A percentile compares a stretch with the other conserved stretches of the same genome.
Evolutionary conservation across 2,797 vertebrate species (phyloP).

Genomic region (Rallus crepitans): DNA sequence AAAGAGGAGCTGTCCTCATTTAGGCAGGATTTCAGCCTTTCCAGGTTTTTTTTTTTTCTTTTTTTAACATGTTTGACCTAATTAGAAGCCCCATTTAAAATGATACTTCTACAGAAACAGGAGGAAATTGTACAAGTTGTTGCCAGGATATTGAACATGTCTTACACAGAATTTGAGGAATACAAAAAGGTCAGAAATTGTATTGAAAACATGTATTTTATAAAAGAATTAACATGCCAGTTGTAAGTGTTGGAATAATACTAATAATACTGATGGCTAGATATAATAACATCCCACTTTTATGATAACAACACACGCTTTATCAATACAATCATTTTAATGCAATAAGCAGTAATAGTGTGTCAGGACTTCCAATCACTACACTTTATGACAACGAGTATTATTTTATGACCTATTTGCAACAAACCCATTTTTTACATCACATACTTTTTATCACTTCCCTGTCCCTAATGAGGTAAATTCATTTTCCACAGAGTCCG

Average conservation of each 20-base stretch:
- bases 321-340: neutral
- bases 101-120: neutral
- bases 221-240: neutral
- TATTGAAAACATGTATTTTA: neutral
- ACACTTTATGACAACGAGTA: neutral
- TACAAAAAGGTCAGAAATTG: neutral
- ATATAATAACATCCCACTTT: neutral
- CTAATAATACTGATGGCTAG: neutral
- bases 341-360: neutral
- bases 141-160: neutral
- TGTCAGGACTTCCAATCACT: neutral
- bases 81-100: conserved; percentile 48
- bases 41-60: neutral
- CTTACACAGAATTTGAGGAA: neutral
- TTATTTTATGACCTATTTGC: neutral
- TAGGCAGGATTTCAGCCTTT: conserved; percentile 34
- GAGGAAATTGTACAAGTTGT: neutral
- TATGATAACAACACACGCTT: neutral
- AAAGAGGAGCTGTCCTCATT: conserved; percentile 55
- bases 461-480: neutral
- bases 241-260: neutral
- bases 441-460: neutral
- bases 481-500: neutral
- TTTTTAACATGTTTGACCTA: conserved; percentile 15
- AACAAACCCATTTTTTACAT: neutral